Evolutionary conservation across 35 echinoderm and acorn worm species (phyloP).

Genomic region (Strongylocentrotus purpuratus): DNA sequence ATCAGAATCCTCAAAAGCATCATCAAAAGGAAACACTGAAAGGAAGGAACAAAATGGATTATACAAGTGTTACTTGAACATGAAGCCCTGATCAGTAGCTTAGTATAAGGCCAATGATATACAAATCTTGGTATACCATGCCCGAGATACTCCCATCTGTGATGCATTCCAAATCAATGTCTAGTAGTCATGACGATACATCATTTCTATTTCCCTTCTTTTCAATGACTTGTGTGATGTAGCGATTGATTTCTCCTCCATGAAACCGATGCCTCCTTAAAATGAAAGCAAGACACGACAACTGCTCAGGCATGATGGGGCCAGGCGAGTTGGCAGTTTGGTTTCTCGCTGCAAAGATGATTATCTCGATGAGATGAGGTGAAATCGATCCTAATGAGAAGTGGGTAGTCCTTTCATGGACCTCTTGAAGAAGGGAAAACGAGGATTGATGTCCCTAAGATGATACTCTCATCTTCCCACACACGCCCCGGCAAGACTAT

Average conservation of each 20-base stretch:
- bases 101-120: not conserved
- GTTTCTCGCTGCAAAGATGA: constrained; percentile 24
- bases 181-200: constrained; percentile 2
- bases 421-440: not conserved
- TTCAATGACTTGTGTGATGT: constrained; percentile 17
- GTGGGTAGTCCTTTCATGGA: constrained; percentile 9
- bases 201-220: constrained; percentile 5
- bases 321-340: not conserved
- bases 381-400: constrained; percentile 11
- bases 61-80: constrained; percentile 18
- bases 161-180: constrained; percentile 10
- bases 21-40: not conserved
- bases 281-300: not conserved
- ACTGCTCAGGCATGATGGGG: constrained; percentile 1
- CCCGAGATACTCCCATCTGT: not conserved
- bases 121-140: not conserved
- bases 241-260: constrained; percentile 12
- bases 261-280: constrained; percentile 32
- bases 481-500: not conserved
- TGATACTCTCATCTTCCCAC: not conserved
- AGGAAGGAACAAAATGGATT: not conserved
- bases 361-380: not conserved
- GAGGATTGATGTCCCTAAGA: constrained; percentile 10
- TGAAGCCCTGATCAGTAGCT: not conserved
- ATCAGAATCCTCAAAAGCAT: not conserved